These are phyloP conservation scores for Entelurus aequoreus DNA, from an alignment of 2,113 vertebrate genomes.

Conservation along the genomic window DNA sequence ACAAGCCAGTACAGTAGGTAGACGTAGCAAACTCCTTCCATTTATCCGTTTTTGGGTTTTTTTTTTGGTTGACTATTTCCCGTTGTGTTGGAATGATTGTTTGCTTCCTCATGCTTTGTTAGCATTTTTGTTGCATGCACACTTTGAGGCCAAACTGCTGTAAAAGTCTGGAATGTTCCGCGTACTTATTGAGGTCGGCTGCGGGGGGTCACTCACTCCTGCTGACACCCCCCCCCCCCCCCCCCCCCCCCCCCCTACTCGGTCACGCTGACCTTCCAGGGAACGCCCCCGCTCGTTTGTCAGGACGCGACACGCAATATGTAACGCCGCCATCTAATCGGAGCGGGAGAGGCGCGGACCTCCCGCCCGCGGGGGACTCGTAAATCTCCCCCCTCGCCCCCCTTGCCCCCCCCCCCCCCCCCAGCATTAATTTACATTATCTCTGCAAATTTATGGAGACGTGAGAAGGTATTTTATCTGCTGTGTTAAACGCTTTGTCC, in stretches of 20 bases:
- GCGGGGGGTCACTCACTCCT: not conserved
- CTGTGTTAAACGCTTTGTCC: not conserved
- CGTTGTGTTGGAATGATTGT: constrained; percentile 12
- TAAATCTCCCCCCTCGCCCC: no score
- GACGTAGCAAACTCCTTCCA: not conserved
- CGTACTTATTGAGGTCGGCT: not conserved
- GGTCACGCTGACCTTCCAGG: not conserved
- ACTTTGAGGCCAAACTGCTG: not conserved
- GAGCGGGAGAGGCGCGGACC: not conserved
- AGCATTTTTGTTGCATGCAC: not conserved
- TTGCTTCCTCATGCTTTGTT: not conserved
- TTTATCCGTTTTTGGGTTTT: no score
- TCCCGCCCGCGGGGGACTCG: not conserved
- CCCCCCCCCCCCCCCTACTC: not conserved
- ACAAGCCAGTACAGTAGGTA: no score
- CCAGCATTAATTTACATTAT: not conserved
- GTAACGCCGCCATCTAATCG: not conserved
- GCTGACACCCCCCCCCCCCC: not conserved
- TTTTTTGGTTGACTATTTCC: not conserved
- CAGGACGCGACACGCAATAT: not conserved
- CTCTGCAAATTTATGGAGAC: not conserved
- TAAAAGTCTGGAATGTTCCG: not conserved
- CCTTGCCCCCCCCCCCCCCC: no score
- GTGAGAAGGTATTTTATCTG: not conserved
- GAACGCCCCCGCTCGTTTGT: not conserved